Conservation (phyloP, 2,797 vertebrate genomes). For the Bradypodion pumilum region DNA sequence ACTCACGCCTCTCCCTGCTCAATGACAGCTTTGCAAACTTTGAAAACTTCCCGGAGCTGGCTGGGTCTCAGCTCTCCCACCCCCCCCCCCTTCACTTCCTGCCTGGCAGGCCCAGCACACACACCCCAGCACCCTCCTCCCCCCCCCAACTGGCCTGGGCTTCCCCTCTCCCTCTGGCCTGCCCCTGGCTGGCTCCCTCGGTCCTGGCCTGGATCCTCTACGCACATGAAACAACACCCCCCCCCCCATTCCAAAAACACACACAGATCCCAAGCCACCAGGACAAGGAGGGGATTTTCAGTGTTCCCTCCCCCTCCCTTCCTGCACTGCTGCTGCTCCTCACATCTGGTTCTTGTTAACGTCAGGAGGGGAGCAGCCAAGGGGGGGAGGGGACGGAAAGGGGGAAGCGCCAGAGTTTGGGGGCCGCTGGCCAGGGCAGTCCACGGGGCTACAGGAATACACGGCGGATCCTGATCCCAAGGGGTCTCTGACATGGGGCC, state of each 20-base stretch:
- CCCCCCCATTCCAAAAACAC: neutral
- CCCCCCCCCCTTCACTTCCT: slow-evolving; percentile 57
- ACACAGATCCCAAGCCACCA: neutral
- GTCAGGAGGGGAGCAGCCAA: neutral
- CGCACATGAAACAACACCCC: slow-evolving; percentile 8
- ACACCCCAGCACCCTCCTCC: slow-evolving; percentile 39
- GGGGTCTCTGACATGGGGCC: neutral
- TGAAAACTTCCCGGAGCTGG: slow-evolving; percentile 5
- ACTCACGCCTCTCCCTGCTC: neutral
- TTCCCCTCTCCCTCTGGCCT: slow-evolving; percentile 53
- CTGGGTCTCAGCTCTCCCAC: neutral
- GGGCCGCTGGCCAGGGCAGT: neutral
- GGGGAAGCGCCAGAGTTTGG: neutral
- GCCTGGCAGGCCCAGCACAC: slow-evolving; percentile 40
- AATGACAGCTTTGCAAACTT: slow-evolving; percentile 17
- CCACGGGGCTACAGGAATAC: neutral
- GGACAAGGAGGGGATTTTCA: neutral
- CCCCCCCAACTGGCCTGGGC: slow-evolving; percentile 35
- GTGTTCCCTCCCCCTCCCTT: neutral
- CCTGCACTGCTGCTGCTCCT: neutral
- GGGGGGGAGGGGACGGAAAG: no score
- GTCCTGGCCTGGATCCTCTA: slow-evolving; percentile 45
- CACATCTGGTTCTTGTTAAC: slow-evolving; percentile 45
- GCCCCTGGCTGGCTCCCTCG: neutral
- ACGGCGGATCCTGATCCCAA: no score